These are phyloP conservation scores for Rhyacichthys aspro DNA, from an alignment of 2,797 vertebrate genomes.

Conservation along the genomic window DNA sequence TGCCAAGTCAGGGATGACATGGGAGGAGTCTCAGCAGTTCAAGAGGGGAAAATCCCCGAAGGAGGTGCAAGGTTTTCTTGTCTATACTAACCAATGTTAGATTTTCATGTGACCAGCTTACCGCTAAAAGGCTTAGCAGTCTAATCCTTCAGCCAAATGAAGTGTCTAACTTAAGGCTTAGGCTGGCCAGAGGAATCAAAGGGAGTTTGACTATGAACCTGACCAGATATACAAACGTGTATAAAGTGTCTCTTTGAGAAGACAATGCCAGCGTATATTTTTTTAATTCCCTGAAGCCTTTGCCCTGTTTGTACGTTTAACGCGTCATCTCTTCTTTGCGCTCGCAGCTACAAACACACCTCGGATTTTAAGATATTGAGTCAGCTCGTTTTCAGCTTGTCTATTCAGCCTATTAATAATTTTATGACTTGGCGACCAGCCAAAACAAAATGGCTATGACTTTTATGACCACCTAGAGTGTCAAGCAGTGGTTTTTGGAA, in stretches of 20 bases:
- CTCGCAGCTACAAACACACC: neutral
- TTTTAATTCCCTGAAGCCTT: neutral
- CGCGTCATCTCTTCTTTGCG: neutral
- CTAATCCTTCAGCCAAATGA: conserved; percentile 76
- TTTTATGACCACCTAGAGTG: conserved; percentile 11
- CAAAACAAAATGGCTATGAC: conserved; percentile 13
- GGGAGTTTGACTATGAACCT: conserved; percentile 23
- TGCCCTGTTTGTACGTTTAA: neutral
- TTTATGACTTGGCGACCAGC: conserved; percentile 4
- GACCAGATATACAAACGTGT: conserved; percentile 12
- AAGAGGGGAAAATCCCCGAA: conserved; percentile 52
- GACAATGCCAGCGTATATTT: neutral
- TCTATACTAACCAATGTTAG: conserved; percentile 65
- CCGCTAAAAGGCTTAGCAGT: conserved; percentile 73
- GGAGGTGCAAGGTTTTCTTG: conserved; percentile 54
- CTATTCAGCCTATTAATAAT: conserved; percentile 14
- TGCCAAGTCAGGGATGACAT: conserved; percentile 55
- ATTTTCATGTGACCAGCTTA: conserved; percentile 77
- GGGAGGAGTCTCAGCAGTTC: conserved; percentile 53
- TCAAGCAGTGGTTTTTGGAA: conserved; percentile 12
- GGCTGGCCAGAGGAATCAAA: conserved; percentile 55
- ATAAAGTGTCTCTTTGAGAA: conserved; percentile 27
- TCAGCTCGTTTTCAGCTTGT: conserved; percentile 11
- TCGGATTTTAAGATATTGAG: conserved; percentile 9
- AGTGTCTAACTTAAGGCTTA: conserved; percentile 65